These are phyloP conservation scores for Eulemur macaco DNA, from an alignment of 2,113 vertebrate genomes.

Conservation along the genomic window DNA sequence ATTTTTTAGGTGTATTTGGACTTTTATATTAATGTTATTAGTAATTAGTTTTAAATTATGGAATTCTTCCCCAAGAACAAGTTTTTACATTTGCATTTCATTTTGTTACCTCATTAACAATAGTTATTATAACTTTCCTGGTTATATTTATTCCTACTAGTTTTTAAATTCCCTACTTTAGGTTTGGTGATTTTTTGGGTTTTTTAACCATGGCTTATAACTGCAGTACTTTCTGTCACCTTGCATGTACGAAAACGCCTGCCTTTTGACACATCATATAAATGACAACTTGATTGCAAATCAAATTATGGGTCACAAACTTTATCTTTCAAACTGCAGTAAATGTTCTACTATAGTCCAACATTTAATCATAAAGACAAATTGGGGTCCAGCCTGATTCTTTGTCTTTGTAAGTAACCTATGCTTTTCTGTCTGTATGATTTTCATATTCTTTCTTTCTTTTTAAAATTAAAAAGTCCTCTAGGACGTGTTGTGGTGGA, in stretches of 20 bases:
- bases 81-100: not conserved
- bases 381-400: not conserved
- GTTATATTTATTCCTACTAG: not conserved
- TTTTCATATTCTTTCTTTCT: slow-evolving; percentile 1
- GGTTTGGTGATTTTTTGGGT: not conserved
- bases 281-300: slow-evolving; percentile 32
- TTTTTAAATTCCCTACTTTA: not conserved
- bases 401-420: not conserved
- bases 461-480: not conserved
- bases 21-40: not conserved
- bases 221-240: not conserved
- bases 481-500: not conserved
- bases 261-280: not conserved
- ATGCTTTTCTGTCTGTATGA: not conserved
- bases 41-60: not conserved
- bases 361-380: not conserved
- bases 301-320: slow-evolving; percentile 1
- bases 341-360: not conserved
- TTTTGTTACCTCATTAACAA: not conserved
- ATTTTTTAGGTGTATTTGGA: not conserved
- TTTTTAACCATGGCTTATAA: not conserved
- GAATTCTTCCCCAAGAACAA: not conserved
- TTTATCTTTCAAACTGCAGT: not conserved
- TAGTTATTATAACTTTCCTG: not conserved
- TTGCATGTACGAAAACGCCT: not conserved